Evolutionary conservation across 2,888 invertebrate genomes (phyloP), one percentile per base, ranked within the genome.

Genomic region (Corythucha ciliata): DNA sequence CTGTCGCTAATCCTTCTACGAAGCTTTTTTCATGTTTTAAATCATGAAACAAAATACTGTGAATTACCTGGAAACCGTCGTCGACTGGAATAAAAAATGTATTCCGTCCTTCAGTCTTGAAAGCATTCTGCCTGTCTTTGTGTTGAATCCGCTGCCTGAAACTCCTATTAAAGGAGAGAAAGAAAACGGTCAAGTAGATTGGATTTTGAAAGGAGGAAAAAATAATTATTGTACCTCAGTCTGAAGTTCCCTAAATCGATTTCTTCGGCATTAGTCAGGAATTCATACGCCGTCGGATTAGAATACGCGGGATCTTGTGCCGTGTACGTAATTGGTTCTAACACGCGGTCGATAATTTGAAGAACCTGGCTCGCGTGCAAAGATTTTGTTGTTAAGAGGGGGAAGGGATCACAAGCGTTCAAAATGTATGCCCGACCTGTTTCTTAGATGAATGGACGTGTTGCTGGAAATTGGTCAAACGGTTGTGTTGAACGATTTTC

Each of bases 51-150:
- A 8, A 29, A 29, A 29, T 29, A 10, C 29, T 29, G 10, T 29
- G 10, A n/a, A 29, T 71, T 72, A 89, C 89, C 78, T 83, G 83
- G 63, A 89, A 87, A 53, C 88, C 89, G 67, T 87, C 85, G 68
- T 91, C 90, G 36, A 91, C 81, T 6, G 92, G 91, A 62, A 92
- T 82, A 66, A 92, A 87, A 70, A 88, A 92, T 14, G 92, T 92
- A 67, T 83, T 83, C 54, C 80, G 76, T 42, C 88, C 89, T 59
- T 82, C 81, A 26, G 79, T 78, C 62, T 78, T 80, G 68, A 84
- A 88, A 37, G 87, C 76, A 52, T 79, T 77, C 64, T 80, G 78
- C 69, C 85, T 86, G 60, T 79, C 75, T 61, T 79, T 77, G 59
- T 80, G 72, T 62, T 77, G 74, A 55, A 88, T 81, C 66, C 83